Base-by-base conservation (phyloP, 2,113 vertebrate genomes). In the Carassius auratus region DNA sequence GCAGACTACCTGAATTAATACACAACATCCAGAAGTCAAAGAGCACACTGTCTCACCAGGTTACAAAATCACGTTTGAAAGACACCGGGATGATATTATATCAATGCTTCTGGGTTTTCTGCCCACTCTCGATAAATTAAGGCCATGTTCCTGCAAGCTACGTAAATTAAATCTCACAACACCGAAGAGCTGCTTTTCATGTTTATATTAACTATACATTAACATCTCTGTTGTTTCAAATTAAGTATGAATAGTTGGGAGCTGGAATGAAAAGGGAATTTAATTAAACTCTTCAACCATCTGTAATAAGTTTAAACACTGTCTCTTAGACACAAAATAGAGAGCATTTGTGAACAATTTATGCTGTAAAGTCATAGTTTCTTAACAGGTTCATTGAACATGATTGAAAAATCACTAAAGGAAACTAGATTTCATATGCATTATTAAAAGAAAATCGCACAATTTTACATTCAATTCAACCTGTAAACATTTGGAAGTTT, bases 361-460 rank as follows among this genome's bases (percentile, higher is more conserved):
- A 61, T 36, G 52, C 2, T 0, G 5, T 36, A n/a, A 78, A 76
- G 26, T 50, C 26, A 76, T 50, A 26, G 45, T 76, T 50, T 75
- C 14, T n/a, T 10, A 21, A 50, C 33, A 10, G 36, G 36, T 21
- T 73, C 19, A 42, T 8, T 73, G 23, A 76, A 76, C 9, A 76
- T 3, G 12, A 14, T 50, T 50, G 10, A 48, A 48, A 59, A 77
- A 59, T 77, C 19, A 7, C 8, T 52, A 26, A n/a, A n/a, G 45
- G 73, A 50, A 30, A 15, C 68, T 42, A n/a, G 33, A 42, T 42
- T 73, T 13, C 69, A 73, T 76, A 76, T 76, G 73, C n/a, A 30
- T 15, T 23, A 74, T 48, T 21, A 26, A 14, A 74, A 38, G 36
- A 38, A 75, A 78, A 61, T 3, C 2, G 12, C 13, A 15, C 1